phyloP scores from a whole-genome alignment of 2,888 invertebrate species.

The Callinectes sapidus region DNA sequence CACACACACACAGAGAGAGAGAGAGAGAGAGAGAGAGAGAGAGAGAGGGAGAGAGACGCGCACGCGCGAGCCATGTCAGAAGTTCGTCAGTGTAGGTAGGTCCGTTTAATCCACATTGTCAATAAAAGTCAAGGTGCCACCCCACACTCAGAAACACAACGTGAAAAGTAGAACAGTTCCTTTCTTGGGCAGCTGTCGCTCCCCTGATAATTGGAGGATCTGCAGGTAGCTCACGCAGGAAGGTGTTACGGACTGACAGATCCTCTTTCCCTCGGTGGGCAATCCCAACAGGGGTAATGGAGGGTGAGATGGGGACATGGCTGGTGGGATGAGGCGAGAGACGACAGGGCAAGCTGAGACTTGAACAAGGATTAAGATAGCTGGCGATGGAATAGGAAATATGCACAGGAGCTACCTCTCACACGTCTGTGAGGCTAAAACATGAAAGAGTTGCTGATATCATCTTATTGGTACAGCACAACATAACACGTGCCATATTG shows the following conservation, averaged over 20 bases:
- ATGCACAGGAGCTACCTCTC: not conserved
- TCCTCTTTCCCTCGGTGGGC: not conserved
- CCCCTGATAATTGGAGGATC: conserved; percentile 8
- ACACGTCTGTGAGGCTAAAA: not conserved
- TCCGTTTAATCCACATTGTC: not conserved
- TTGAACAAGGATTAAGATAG: not conserved
- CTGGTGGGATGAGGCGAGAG: not conserved
- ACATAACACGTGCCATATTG: no score
- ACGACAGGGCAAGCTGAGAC: not conserved
- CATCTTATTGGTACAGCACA: no score
- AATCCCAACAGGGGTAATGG: not conserved
- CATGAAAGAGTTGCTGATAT: not conserved
- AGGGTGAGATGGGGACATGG: not conserved
- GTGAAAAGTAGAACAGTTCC: not conserved
- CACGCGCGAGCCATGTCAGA: no score
- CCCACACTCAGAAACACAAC: not conserved
- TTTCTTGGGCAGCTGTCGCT: not conserved
- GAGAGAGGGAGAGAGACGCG: no score
- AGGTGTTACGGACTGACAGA: not conserved
- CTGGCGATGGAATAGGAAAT: not conserved
- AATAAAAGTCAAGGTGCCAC: not conserved
- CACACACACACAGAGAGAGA: no score
- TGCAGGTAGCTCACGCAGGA: not conserved
- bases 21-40: no score
- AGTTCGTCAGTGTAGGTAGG: not conserved